Percentiles rank a stretch among this genome's conserved stretches.
Conservation (phyloP, 2,797 vertebrate species). For the Enteromius unitaeniatus region DNA sequence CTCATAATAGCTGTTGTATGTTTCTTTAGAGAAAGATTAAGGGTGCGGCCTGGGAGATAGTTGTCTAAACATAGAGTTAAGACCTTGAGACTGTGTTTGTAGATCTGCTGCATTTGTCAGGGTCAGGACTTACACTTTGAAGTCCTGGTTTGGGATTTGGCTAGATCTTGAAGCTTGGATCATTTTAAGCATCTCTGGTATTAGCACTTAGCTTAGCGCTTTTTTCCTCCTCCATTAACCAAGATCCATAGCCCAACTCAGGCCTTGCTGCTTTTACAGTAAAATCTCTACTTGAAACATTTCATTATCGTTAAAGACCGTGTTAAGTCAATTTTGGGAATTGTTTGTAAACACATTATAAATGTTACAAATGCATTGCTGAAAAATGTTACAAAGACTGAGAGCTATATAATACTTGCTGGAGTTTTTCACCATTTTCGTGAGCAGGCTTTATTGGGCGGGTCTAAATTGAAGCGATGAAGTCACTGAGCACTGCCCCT, state of each 20-base stretch:
- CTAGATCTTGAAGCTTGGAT: slow-evolving; percentile 72
- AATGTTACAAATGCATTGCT: too few species aligned
- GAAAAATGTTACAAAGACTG: too few species aligned
- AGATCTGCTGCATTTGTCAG: slow-evolving; percentile 61
- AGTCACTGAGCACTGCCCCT: too few species aligned
- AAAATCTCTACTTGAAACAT: slow-evolving; percentile 56
- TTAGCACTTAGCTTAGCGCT: slow-evolving; percentile 68
- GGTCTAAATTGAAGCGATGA: too few species aligned
- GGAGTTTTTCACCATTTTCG: too few species aligned
- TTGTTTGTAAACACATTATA: too few species aligned
- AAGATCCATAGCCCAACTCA: slow-evolving; percentile 70
- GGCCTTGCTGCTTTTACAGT: slow-evolving; percentile 70
- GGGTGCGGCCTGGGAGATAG: slow-evolving; percentile 58
- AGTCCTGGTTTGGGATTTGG: slow-evolving; percentile 72
- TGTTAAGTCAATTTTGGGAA: too few species aligned
- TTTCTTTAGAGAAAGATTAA: slow-evolving; percentile 64
- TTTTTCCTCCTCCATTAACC: slow-evolving; percentile 74
- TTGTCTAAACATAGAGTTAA: slow-evolving; percentile 61
- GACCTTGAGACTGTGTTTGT: slow-evolving; percentile 55
- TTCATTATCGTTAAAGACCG: not conserved
- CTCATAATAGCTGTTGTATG: slow-evolving; percentile 41
- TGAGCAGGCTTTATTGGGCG: too few species aligned
- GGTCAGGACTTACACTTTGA: slow-evolving; percentile 68
- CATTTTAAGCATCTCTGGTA: slow-evolving; percentile 68
- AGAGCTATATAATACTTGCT: too few species aligned